Evolutionary conservation across 2,113 vertebrate genomes (phyloP).

Genomic region (Callipepla squamata): DNA sequence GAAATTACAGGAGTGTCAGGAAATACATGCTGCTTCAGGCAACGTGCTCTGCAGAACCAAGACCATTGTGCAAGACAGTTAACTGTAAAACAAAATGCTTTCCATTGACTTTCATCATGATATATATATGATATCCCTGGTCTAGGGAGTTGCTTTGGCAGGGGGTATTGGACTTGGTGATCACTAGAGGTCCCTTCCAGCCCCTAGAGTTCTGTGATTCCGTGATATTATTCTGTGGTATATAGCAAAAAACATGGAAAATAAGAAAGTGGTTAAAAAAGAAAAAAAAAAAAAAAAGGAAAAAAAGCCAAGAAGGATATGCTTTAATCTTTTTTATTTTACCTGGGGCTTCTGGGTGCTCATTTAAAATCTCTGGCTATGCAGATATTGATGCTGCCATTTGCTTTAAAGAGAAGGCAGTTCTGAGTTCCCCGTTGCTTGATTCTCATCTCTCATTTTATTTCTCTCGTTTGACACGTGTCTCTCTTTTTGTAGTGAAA

Average conservation of each 20-base stretch:
- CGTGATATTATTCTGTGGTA: neutral
- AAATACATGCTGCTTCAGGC: neutral
- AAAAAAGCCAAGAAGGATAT: neutral
- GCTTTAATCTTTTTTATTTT: neutral
- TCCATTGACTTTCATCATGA: too few species aligned
- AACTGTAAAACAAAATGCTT: neutral
- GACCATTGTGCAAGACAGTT: neutral
- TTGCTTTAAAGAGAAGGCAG: neutral
- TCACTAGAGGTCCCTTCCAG: too few species aligned
- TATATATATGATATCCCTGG: too few species aligned
- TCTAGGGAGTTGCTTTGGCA: too few species aligned
- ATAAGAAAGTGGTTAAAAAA: neutral
- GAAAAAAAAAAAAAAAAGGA: too few species aligned
- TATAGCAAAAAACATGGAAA: neutral
- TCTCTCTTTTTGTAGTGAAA: neutral
- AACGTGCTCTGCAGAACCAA: neutral
- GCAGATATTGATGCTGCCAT: neutral
- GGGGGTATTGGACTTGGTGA: too few species aligned
- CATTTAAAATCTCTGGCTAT: neutral
- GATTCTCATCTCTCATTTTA: neutral
- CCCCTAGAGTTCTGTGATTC: too few species aligned
- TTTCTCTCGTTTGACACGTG: neutral
- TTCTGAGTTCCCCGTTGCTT: neutral
- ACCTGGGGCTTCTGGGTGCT: neutral
- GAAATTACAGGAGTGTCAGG: neutral